Percentiles rank a stretch among this genome's conserved stretches.
phyloP scores from a whole-genome alignment of 2,797 vertebrate species.

The Florisuga fusca region DNA sequence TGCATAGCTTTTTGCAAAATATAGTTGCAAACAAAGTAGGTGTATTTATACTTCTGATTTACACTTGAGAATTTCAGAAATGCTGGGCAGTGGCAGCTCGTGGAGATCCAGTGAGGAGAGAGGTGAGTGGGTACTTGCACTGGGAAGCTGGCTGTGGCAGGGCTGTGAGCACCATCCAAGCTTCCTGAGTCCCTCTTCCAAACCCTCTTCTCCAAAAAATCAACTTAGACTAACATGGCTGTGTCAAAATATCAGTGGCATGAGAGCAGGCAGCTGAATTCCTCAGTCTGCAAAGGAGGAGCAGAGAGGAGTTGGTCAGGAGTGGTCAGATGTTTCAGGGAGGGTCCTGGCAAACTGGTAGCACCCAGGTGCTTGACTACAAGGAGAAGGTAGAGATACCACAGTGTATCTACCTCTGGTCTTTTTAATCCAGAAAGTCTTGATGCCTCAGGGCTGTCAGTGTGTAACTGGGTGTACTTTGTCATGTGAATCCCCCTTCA shows the following conservation, averaged over 20 bases:
- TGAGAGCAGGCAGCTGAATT: neutral
- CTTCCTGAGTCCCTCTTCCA: neutral
- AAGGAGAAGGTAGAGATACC: accelerated
- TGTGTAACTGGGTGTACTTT: neutral
- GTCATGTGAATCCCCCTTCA: accelerated
- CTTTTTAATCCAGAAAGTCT: neutral
- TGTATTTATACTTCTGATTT: neutral
- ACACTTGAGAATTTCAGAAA: neutral
- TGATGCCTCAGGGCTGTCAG: neutral
- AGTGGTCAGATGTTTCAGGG: neutral
- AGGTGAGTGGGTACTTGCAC: neutral
- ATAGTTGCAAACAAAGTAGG: neutral
- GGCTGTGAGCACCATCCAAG: neutral
- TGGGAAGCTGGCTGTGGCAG: neutral
- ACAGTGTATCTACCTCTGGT: accelerated
- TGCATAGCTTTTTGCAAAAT: neutral
- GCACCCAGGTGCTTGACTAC: too few relatives aligned
- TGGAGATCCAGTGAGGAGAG: neutral
- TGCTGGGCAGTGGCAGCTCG: neutral
- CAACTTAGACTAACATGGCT: accelerated
- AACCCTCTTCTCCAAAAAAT: neutral
- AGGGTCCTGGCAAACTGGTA: neutral
- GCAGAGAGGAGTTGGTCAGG: accelerated
- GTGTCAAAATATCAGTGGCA: neutral
- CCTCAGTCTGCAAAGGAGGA: neutral